Conservation (phyloP, 2,113 vertebrate species). For the Cyphomyrus plagiostoma region DNA sequence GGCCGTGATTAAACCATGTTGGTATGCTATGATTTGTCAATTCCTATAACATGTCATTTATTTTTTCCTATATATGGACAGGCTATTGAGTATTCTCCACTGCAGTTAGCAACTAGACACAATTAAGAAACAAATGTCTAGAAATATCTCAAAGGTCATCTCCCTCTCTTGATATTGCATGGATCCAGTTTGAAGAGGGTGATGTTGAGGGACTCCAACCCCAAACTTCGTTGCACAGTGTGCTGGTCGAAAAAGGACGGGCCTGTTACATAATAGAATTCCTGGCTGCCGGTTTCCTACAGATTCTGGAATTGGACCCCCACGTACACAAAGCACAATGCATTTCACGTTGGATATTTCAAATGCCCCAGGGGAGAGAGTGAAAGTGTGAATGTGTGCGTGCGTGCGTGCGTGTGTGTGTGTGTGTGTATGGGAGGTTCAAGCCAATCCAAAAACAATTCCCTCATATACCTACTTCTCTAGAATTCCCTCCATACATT, state of each 20-base stretch:
- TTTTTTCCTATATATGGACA: slow-evolving; percentile 14
- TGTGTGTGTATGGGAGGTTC: background rate
- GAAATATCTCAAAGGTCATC: background rate
- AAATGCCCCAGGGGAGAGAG: background rate
- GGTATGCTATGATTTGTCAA: background rate
- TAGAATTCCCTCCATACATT: background rate
- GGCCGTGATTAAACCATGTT: background rate
- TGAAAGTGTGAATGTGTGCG: background rate
- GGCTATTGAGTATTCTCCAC: slow-evolving; percentile 9
- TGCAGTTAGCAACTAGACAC: slow-evolving; percentile 26
- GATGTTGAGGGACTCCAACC: background rate
- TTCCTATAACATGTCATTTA: slow-evolving; percentile 13
- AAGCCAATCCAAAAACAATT: background rate
- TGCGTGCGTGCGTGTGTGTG: background rate
- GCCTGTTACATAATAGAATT: background rate
- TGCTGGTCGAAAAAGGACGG: background rate
- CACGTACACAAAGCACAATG: background rate
- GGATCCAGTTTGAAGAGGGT: background rate
- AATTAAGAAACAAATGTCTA: slow-evolving; percentile 35
- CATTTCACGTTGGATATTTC: background rate
- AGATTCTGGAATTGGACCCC: background rate
- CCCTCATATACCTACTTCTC: background rate
- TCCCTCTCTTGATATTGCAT: background rate
- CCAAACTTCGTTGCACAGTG: background rate
- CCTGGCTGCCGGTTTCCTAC: background rate